Conservation (phyloP, 2,888 invertebrate species). For the Gari tellinella region DNA sequence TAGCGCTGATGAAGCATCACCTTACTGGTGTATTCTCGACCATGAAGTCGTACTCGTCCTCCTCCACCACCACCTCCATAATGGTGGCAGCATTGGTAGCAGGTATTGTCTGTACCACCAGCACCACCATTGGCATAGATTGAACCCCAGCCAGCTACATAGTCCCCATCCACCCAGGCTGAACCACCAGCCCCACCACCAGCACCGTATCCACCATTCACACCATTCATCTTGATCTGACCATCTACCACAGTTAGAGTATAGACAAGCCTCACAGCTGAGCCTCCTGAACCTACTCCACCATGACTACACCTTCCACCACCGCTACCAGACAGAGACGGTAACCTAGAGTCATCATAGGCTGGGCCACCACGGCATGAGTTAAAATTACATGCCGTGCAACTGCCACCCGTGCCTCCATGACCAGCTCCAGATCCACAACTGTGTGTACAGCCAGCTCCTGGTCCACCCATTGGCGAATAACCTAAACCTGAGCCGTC, state of each 20-base stretch:
- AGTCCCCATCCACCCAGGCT: slow-evolving; percentile 71
- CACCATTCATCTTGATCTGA: slow-evolving; percentile 58
- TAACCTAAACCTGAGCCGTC: slow-evolving; percentile 60
- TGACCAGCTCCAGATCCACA: slow-evolving; percentile 69
- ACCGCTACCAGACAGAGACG: slow-evolving; percentile 71
- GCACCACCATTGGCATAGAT: slow-evolving; percentile 66
- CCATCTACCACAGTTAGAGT: slow-evolving; percentile 64
- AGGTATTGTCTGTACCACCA: slow-evolving; percentile 12
- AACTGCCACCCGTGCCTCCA: slow-evolving; percentile 68
- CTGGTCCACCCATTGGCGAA: slow-evolving; percentile 51
- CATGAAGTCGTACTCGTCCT: slow-evolving; percentile 68
- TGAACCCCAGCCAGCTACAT: slow-evolving; percentile 73
- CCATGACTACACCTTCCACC: slow-evolving; percentile 64
- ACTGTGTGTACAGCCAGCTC: slow-evolving; percentile 44
- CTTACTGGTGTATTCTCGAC: slow-evolving; percentile 56
- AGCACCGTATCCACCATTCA: slow-evolving; percentile 60
- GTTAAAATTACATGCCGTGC: slow-evolving; percentile 16
- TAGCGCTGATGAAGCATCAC: slow-evolving; percentile 57
- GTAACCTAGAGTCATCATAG: slow-evolving; percentile 33
- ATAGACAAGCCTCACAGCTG: slow-evolving; percentile 56
- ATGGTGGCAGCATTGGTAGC: slow-evolving; percentile 34
- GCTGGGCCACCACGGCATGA: background rate
- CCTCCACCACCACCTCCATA: slow-evolving; percentile 75
- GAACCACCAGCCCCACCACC: slow-evolving; percentile 72
- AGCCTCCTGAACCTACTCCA: slow-evolving; percentile 60